These are phyloP conservation scores for Himalopsyche anomala DNA, from an alignment of 2,888 invertebrate species.

Conservation along the genomic window DNA sequence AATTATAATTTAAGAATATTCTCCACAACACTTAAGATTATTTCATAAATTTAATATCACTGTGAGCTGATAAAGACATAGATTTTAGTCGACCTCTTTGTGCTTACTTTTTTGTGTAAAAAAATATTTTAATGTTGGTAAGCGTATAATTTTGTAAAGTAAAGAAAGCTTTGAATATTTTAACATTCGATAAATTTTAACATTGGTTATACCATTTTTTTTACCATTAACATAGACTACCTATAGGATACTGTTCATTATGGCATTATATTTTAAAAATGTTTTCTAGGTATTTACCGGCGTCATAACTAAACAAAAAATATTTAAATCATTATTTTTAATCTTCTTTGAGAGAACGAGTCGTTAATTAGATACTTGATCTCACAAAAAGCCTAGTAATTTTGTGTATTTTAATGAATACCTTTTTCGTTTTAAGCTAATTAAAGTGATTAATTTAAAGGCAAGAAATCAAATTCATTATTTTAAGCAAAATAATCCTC, in stretches of 20 bases:
- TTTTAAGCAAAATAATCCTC: too few relatives aligned
- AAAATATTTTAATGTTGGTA: too few relatives aligned
- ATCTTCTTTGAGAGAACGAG: neutral
- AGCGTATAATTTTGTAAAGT: neutral
- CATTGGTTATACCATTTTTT: too few relatives aligned
- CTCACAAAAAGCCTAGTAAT: neutral
- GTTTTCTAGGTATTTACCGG: neutral
- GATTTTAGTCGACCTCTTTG: too few relatives aligned
- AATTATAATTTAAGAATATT: too few relatives aligned
- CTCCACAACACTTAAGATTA: too few relatives aligned
- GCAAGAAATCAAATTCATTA: too few relatives aligned
- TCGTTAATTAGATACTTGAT: conserved; percentile 14
- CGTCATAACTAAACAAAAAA: neutral
- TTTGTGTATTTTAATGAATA: neutral
- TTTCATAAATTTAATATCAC: too few relatives aligned
- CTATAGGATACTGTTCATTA: too few relatives aligned
- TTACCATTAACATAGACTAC: too few relatives aligned
- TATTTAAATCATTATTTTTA: conserved; percentile 12
- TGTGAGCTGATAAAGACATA: too few relatives aligned
- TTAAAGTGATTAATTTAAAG: neutral
- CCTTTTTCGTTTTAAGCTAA: neutral
- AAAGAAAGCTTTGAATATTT: neutral
- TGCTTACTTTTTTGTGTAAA: too few relatives aligned
- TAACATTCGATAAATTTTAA: neutral
- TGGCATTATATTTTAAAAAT: neutral